These are phyloP conservation scores for Mus caroli DNA, from an alignment of 2,797 vertebrate genomes.

Conservation along the genomic window DNA sequence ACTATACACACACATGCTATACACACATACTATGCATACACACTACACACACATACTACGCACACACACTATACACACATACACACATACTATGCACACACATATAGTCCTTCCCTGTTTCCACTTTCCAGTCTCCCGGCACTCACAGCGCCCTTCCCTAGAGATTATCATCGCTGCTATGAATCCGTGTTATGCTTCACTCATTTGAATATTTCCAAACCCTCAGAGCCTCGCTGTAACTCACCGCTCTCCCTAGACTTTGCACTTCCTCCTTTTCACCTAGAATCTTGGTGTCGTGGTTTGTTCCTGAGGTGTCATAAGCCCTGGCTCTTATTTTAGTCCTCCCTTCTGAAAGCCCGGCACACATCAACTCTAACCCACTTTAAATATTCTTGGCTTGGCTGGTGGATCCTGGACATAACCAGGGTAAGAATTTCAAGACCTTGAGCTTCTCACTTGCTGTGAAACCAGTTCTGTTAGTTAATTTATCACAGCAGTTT, in stretches of 20 bases:
- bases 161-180: neutral
- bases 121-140: constrained; percentile 38
- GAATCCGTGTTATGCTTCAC: neutral
- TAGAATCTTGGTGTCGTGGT: neutral
- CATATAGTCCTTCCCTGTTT: neutral
- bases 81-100: neutral
- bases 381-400: constrained; percentile 4
- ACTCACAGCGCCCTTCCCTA: neutral
- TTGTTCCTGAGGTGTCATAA: constrained; percentile 14
- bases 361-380: neutral
- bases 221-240: neutral
- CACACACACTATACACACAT: neutral
- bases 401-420: constrained; percentile 57
- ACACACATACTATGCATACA: no score
- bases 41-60: no score
- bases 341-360: neutral
- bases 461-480: constrained; percentile 79
- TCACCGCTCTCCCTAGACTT: neutral
- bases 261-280: constrained; percentile 30
- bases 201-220: constrained; percentile 42
- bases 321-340: neutral
- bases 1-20: neutral
- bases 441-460: constrained; percentile 55
- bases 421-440: constrained; percentile 65
- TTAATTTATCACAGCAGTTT: constrained; percentile 75